phyloP scores from a whole-genome alignment of 2,113 vertebrate species.

The Ondatra zibethicus region DNA sequence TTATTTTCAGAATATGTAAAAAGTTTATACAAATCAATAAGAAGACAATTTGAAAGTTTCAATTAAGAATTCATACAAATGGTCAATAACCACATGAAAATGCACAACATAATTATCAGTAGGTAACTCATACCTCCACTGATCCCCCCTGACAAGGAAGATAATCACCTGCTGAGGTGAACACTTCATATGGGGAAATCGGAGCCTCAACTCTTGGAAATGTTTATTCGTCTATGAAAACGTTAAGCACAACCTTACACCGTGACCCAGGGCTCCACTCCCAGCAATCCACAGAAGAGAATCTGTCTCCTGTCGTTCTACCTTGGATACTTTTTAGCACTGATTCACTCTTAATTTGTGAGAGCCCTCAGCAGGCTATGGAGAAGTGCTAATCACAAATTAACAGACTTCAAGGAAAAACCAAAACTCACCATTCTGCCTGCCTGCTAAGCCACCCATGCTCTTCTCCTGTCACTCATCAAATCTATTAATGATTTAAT shows the following conservation, averaged over 20 bases:
- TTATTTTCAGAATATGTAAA: conserved; percentile 22
- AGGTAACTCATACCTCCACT: neutral
- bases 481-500: conserved; percentile 34
- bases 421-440: neutral
- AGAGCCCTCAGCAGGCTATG: neutral
- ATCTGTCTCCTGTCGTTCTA: neutral
- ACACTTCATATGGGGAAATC: neutral
- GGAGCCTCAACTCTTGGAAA: neutral
- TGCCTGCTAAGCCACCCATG: neutral
- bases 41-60: neutral
- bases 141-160: neutral
- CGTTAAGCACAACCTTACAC: neutral
- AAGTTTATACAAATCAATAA: conserved; percentile 9
- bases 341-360: neutral
- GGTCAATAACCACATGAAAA: neutral
- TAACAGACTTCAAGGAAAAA: neutral
- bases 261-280: neutral
- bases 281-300: neutral
- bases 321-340: neutral
- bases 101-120: neutral
- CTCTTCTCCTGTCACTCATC: neutral
- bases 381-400: conserved; percentile 10
- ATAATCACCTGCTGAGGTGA: neutral
- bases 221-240: neutral
- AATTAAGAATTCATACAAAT: neutral